These are phyloP conservation scores for Spondyliosoma cantharus DNA, from an alignment of 2,797 vertebrate genomes.

Conservation along the genomic window DNA sequence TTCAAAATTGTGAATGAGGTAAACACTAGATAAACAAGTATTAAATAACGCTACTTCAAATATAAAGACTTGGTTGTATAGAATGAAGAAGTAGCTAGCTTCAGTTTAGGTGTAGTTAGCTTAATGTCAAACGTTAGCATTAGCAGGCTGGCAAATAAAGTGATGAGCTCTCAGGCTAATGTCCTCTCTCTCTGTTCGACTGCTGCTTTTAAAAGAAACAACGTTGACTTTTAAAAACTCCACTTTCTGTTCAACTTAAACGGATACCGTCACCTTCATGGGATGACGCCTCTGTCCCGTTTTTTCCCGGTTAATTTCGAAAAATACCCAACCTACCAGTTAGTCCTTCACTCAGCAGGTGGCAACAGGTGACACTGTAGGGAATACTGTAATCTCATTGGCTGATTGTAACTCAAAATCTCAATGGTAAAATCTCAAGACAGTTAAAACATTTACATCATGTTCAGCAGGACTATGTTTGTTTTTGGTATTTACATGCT, in stretches of 20 bases:
- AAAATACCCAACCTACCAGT: background rate
- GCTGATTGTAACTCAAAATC: conserved; percentile 3
- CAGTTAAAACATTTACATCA: background rate
- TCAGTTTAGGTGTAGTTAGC: background rate
- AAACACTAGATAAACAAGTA: background rate
- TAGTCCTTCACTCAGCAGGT: background rate
- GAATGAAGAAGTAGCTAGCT: conserved; percentile 6
- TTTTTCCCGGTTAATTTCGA: background rate
- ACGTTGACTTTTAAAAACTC: background rate
- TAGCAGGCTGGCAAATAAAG: conserved; percentile 4
- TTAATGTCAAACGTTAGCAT: conserved; percentile 6
- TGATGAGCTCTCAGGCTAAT: background rate
- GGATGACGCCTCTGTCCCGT: no score
- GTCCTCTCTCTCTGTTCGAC: background rate
- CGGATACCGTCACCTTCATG: rapidly evolving
- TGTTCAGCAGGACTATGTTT: no score
- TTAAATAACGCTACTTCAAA: rapidly evolving
- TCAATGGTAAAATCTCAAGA: background rate
- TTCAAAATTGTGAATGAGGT: background rate
- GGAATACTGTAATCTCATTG: conserved; percentile 46
- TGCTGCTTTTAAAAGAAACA: background rate
- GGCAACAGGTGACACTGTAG: conserved; percentile 13
- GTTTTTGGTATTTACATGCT: no score
- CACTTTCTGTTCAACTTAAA: background rate
- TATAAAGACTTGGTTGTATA: background rate